phyloP scores from a whole-genome alignment of 2,888 invertebrate species.

The Noctua fimbriata region DNA sequence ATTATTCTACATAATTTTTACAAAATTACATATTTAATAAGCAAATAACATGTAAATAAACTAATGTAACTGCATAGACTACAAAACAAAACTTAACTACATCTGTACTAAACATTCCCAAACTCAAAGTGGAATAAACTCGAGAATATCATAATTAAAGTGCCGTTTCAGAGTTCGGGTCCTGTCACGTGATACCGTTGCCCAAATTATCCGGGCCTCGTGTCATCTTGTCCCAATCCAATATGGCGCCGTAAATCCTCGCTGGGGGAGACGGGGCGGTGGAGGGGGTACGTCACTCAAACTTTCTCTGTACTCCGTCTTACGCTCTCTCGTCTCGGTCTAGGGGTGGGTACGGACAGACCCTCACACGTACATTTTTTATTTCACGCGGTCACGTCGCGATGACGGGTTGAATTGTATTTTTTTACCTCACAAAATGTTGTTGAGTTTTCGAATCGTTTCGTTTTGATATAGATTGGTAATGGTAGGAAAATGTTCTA shows the following conservation, averaged over 20 bases:
- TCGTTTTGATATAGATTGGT: constrained; percentile 15
- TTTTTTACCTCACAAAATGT: constrained; percentile 60
- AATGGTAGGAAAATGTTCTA: constrained; percentile 19
- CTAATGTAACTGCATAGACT: constrained; percentile 47
- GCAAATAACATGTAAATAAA: neutral
- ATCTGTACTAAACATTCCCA: constrained; percentile 63
- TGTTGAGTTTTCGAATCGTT: constrained; percentile 41
- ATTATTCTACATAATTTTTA: neutral
- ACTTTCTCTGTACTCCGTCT: constrained; percentile 90
- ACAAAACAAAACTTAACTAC: constrained; percentile 59
- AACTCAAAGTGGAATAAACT: constrained; percentile 74
- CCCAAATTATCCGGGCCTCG: constrained; percentile 90
- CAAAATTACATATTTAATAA: no score
- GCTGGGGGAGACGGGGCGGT: constrained; percentile 79
- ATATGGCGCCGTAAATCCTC: constrained; percentile 91
- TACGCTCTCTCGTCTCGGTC: constrained; percentile 84
- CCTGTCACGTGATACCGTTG: constrained; percentile 89
- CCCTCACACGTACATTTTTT: constrained; percentile 76
- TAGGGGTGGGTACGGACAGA: constrained; percentile 87
- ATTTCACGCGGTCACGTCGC: constrained; percentile 68
- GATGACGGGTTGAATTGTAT: constrained; percentile 70
- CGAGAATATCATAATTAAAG: constrained; percentile 89
- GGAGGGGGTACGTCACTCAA: constrained; percentile 90
- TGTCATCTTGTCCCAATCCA: constrained; percentile 91
- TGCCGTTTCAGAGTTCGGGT: constrained; percentile 86